These are phyloP conservation scores for Danaus melanippus DNA, from an alignment of 1,140 invertebrate genomes.

Conservation along the genomic window DNA sequence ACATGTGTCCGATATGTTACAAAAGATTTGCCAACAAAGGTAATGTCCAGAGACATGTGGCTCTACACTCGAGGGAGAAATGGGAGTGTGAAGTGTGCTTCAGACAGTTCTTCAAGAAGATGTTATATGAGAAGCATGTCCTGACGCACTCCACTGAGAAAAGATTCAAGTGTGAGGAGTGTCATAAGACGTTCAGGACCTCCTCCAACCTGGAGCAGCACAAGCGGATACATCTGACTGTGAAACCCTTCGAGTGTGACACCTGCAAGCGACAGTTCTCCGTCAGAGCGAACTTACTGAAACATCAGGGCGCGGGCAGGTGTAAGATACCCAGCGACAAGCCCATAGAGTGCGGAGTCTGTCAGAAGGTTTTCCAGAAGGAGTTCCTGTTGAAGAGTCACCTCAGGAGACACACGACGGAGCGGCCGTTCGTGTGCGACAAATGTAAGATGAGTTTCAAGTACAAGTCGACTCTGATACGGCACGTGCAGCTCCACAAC, in stretches of 20 bases:
- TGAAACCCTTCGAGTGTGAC: slow-evolving; percentile 32
- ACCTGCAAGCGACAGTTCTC: slow-evolving; percentile 32
- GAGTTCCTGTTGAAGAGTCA: slow-evolving; percentile 42
- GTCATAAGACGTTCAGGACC: slow-evolving; percentile 35
- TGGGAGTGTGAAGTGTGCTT: slow-evolving; percentile 29
- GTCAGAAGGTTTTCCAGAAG: slow-evolving; percentile 40
- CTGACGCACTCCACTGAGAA: slow-evolving; percentile 18
- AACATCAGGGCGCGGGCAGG: slow-evolving; percentile 26
- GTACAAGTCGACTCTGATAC: slow-evolving; percentile 42
- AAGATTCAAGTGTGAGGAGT: slow-evolving; percentile 26
- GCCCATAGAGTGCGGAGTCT: slow-evolving; percentile 31
- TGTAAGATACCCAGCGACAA: slow-evolving; percentile 24
- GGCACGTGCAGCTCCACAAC: slow-evolving; percentile 40
- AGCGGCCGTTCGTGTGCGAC: slow-evolving; percentile 37
- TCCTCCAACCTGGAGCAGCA: slow-evolving; percentile 37
- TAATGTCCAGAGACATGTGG: slow-evolving; percentile 31
- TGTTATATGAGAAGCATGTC: slow-evolving; percentile 28
- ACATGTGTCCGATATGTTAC: slow-evolving; percentile 31
- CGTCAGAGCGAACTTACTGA: slow-evolving; percentile 27
- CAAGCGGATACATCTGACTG: slow-evolving; percentile 24
- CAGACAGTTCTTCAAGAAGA: slow-evolving; percentile 22
- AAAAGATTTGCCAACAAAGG: slow-evolving; percentile 29
- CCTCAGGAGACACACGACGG: slow-evolving; percentile 32
- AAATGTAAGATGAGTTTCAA: slow-evolving; percentile 41
- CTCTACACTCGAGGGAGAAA: slow-evolving; percentile 27